Evolutionary conservation across 2,888 invertebrate species (phyloP), one percentile per base, ranked within the genome.

Genomic region (Clostera curtula): DNA sequence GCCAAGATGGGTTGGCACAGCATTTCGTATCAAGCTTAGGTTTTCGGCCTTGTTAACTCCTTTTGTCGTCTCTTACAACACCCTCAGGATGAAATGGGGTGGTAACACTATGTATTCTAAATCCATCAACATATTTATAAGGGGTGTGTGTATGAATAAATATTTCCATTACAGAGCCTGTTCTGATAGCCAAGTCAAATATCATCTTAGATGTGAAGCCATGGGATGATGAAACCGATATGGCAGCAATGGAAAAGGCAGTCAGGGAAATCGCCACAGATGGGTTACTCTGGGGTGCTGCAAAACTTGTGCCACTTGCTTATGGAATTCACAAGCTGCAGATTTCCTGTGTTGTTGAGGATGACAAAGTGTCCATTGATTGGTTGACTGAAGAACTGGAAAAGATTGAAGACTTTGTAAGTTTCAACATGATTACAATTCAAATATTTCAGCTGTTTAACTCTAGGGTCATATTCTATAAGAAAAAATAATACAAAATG

Each of bases 161-260:
- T 11, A 11, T 15, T 24, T 25, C 29, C 30, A 30, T 64, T 62
- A 33, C 62, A 92, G 91, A 98, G 77, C 93, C 95, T 12, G 89
- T 77, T 3, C 74, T 96, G 19, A 93, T 98, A 68, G 97, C 98
- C 30, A 98, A 98, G 76, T 97, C 97, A 3, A 96, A 91, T 62
- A 91, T 98, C 25, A 91, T 98, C 45, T 85, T 98, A 43, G 97
- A 98, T 77, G 91, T 97, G 1, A 98, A 98, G 67, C 96, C 97
- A 9, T 90, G 90, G 90, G 93, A 93, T 67, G 96, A 96, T 79
- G 96, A 96, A 71, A 97, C 97, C 17, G 93, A 98, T 56, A 93
- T 98, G 92, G 88, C 86, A 46, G 87, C 82, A 31, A 87, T 98
- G 88, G 97, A 98, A 77, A 70, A 82, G 13, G 77, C 85, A 47